Percentiles rank a stretch among this genome's conserved stretches.
Evolutionary conservation across 2,797 vertebrate genomes (phyloP).

Genomic region (Chloroceryle inda): DNA sequence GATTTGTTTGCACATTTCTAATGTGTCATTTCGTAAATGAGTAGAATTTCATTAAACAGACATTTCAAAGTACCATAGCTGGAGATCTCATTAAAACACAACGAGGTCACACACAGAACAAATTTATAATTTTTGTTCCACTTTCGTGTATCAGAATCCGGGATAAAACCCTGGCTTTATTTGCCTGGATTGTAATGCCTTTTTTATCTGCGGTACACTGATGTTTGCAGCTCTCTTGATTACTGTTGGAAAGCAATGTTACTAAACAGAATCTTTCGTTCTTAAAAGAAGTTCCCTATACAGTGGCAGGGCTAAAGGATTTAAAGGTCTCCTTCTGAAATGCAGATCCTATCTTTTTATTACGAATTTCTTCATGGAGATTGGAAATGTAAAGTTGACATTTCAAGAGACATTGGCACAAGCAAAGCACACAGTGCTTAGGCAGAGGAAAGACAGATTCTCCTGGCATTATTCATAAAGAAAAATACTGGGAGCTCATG

Average conservation of each 20-base stretch:
- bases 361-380: conserved; percentile 59
- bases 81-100: conserved; percentile 21
- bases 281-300: conserved; percentile 10
- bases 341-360: conserved; percentile 64
- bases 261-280: conserved; percentile 16
- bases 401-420: conserved; percentile 32
- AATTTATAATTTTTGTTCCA: neutral
- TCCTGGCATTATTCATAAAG: conserved; percentile 38
- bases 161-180: neutral
- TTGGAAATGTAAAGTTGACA: conserved; percentile 70
- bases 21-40: neutral
- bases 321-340: conserved; percentile 61
- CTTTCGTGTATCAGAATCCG: neutral
- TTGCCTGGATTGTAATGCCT: neutral
- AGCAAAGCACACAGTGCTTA: neutral
- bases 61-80: neutral
- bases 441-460: conserved; percentile 26
- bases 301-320: conserved; percentile 14
- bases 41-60: conserved; percentile 8
- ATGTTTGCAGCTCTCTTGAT: conserved; percentile 2
- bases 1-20: conserved; percentile 3
- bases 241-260: neutral
- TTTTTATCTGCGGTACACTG: neutral
- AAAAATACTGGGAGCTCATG: conserved; percentile 25
- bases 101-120: neutral